Base-by-base conservation (phyloP, 2,888 invertebrate species). In the Amaurobius ferox region DNA sequence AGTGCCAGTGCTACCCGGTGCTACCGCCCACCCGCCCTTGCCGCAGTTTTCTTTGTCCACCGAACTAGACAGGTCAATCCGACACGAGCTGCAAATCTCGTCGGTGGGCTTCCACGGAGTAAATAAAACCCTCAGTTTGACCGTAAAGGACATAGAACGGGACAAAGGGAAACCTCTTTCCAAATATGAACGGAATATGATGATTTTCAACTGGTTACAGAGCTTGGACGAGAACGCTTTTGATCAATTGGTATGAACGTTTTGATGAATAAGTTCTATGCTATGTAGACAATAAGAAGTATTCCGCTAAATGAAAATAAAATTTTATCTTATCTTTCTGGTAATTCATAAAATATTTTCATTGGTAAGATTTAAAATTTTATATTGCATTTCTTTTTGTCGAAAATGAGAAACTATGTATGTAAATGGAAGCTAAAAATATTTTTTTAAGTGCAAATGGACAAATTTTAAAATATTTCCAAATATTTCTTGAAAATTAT, bases 161-260 rank as follows among this genome's bases (percentile, higher is more conserved):
- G 96, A 96, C 90, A 93, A 96, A 0, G 96, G 96, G 0, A 95
- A 95, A 86, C 96, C 96, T 0, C 93, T 96, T 13, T 95, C 95
- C n/a, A 96, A 96, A 90, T 96, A 96, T 92, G 96, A 96, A 90
- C 92, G 96, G n/a, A 97, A 97, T 91, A 96, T 97, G 94, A 96
- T 97, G 95, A 97, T 97, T 81, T 97, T 97, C 92, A 97, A 97
- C 92, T 97, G 97, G 97, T 93, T 97, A 0, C 96, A 97, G 91
- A 96, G 96, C 0, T 93, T 97, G 26, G 96, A 96, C 90, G 96
- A 96, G 78, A 89, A 89, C 16, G 89, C 90, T n/a, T 91, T 91
- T 76, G 89, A 89, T 77, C 85, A 85, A 30, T 26, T 87, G 40
- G 55, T 55, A 3, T 55, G 23, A 55, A 55, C 55, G 19, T 23